Base-by-base conservation (phyloP, 2,113 vertebrate genomes). In the Scomber japonicus region DNA sequence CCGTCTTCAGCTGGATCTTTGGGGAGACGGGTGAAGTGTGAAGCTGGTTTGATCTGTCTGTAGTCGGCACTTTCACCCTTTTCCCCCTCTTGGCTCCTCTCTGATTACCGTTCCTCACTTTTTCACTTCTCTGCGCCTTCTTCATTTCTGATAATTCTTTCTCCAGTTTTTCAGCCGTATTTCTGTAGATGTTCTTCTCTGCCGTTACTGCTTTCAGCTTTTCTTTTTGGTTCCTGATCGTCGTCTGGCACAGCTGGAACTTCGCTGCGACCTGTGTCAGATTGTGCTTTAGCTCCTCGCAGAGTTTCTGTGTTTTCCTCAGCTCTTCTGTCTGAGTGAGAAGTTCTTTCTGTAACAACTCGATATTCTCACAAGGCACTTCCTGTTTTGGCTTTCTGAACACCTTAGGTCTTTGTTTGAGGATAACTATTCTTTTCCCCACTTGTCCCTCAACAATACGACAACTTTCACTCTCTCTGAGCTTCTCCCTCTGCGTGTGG, bases 281-380 rank as follows among this genome's bases (percentile, higher is more conserved):
- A 1, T 16, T 84, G 3, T 56, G 16, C 27, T 54, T 66, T 49
- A 71, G 77, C 19, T 80, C 77, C 45, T 71, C 61, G 1, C 19
- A 55, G 7, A 3, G 9, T 6, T 55, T 49, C 56, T 57, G 72
- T 0, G 57, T 44, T 2, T 5, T 57, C 44, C 3, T 40, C 76
- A 65, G 60, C 71, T 80, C 82, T 12, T 75, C 46, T 0, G 46
- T 53, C 59, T 64, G 45, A 13, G 13, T 0, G 13, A 16, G 59
- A 45, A 79, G 53, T 49, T 84, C 60, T 4, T 57, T 83, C 75
- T 69, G 44, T 21, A 63, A 24, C 14, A 11, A 30, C 69, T 79
- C n/a, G 0, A 27, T 1, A n/a, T 59, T 69, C 53, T 11, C 21
- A 4, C 10, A 3, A 14, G 46, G 5, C 11, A 2, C 15, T 0